Evolutionary conservation across 1,140 invertebrate genomes (phyloP), one percentile per base, ranked within the genome.

Genomic region (Parapsyche elsis): DNA sequence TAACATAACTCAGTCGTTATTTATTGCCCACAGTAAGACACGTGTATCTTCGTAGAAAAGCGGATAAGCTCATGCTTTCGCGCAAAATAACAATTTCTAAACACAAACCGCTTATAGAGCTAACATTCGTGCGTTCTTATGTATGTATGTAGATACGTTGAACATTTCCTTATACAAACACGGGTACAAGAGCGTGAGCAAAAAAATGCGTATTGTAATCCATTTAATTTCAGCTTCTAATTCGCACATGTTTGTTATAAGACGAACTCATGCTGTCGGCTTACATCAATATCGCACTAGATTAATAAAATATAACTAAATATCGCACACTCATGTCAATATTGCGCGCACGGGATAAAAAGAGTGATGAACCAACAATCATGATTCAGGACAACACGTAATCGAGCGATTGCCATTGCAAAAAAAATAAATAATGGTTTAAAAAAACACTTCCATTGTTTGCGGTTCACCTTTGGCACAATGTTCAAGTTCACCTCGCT

Each of bases 391-490:
- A 45, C 19, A 74, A 45, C 71, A 46, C 38, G 45, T 74, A 45
- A 74, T 74, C 71, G 21, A 74, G 19, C 30, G 71, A 74, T 74
- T 74, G 46, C 12, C 71, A 74, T 74, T 38, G 7, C 30, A 38
- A 38, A 38, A 38, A 38, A 38, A 38, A 38, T 4, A 4, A 38
- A 38, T 38, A 38, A 38, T 38, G 7, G 7, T 38, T 4, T 7
- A 38, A 38, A 74, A 49, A 74, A 71, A 49, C 16, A 19, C 14
- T 21, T 74, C 71, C 38, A 74, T 74, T 74, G 75, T 77, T 64
- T 26, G 44, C 19, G 21, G n/a, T 16, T 77, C 53, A 64, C 49
- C 75, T 77, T 77, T 77, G 75, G 24, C 61, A 38, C 75, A 77
- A 26, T 44, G 46, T 61, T 61, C 57, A 61, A 61, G 57, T 61